Evolutionary conservation across 2,888 invertebrate genomes (phyloP), one percentile per base, ranked within the genome.

Genomic region (Andrena fulva): DNA sequence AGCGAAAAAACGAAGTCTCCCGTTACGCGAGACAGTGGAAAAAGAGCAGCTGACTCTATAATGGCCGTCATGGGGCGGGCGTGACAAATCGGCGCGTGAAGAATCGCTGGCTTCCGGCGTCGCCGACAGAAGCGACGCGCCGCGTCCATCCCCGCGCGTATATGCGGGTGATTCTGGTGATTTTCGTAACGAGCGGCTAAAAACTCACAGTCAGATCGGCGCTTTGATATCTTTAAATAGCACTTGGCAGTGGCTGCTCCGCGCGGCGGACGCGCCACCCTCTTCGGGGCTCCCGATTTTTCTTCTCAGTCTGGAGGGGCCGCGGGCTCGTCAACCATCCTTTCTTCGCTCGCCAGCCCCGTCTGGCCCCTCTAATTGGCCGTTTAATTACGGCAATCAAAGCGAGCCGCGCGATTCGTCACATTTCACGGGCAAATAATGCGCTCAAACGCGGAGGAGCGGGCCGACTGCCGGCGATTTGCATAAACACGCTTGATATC

Each of bases 311-410:
- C 63, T 12, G 56, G 1, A 3, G 56, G 56, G 24, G n/a, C 27
- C 71, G 8, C 10, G 20, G 20, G 20, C 59, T 71, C 63, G 60
- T 69, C 63, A 60, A 62, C 54, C 62, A 42, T 48, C 59, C 24
- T 62, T 60, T 66, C 70, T 54, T 70, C 35, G n/a, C 16, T 12
- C 64, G 8, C 24, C 56, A 8, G 48, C 27, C 10, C 6, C 35
- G 56, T 75, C 68, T 50, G 66, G 54, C 29, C 59, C 56, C 71
- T 86, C 90, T 92, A 92, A 92, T 92, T 92, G 91, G 90, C 86
- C 87, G 89, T 89, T 92, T 92, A 90, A 90, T 92, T 90, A 89
- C 88, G 81, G 79, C 89, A 90, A 91, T 92, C 90, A 91, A 92
- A 92, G 91, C 77, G 84, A 81, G 70, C 67, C 73, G 80, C 83